phyloP scores from a whole-genome alignment of 2,888 invertebrate species.

The Callimorpha dominula region DNA sequence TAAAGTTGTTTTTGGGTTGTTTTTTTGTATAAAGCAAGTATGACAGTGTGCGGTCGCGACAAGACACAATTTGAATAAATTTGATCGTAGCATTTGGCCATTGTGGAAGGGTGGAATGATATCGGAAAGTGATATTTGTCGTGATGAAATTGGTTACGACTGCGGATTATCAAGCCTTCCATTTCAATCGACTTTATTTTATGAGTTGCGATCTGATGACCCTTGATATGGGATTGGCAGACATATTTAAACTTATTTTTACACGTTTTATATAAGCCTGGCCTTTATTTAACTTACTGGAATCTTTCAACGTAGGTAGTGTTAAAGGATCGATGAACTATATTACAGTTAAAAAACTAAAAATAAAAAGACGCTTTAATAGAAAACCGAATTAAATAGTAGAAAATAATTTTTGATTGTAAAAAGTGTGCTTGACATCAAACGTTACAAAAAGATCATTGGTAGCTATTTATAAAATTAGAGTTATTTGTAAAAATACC shows the following conservation, averaged over 20 bases:
- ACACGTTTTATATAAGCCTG: neutral
- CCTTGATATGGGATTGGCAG: slow-evolving; percentile 27
- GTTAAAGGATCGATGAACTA: too few relatives aligned
- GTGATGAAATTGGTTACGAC: slow-evolving; percentile 76
- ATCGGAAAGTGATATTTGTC: slow-evolving; percentile 78
- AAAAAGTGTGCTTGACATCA: too few relatives aligned
- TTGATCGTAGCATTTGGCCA: slow-evolving; percentile 69
- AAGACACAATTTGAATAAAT: slow-evolving; percentile 85
- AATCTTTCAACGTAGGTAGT: too few relatives aligned
- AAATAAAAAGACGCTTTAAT: too few relatives aligned
- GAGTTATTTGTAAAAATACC: too few relatives aligned
- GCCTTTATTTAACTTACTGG: neutral
- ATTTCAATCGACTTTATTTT: slow-evolving; percentile 48
- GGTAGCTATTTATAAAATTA: too few relatives aligned
- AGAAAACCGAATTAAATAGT: too few relatives aligned
- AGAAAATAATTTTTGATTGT: too few relatives aligned
- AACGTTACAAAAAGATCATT: too few relatives aligned
- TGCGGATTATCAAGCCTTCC: slow-evolving; percentile 64
- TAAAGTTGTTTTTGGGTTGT: slow-evolving; percentile 52
- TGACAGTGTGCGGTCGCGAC: slow-evolving; percentile 73
- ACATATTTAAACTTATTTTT: slow-evolving; percentile 2
- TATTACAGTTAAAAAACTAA: too few relatives aligned
- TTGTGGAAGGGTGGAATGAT: slow-evolving; percentile 68
- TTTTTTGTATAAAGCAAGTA: slow-evolving; percentile 69
- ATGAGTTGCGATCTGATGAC: slow-evolving; percentile 21